Evolutionary conservation across 2,797 vertebrate species (phyloP), one percentile per base, ranked within the genome.

Genomic region (Sciurus vulgaris): DNA sequence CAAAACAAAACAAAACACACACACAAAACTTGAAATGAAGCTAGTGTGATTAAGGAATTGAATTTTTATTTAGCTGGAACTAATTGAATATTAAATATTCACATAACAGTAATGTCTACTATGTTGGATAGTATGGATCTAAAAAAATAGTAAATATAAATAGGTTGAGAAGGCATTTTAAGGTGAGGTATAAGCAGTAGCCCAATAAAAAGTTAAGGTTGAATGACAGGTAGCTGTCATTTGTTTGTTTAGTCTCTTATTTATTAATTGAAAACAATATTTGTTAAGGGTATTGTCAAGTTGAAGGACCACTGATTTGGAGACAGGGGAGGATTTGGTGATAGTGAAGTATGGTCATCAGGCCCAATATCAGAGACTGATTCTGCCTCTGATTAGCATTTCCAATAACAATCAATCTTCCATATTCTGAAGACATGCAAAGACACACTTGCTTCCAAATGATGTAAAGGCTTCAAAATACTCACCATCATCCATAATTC

Each of bases 401-500:
- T 93, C 33, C 38, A 8, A 30, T 22, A 91, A 59, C 18, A 93
- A 59, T 47, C 17, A 73, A 5, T 72, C 59, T 74, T 59, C 41
- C n/a, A 35, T 26, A 49, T 91, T 76, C 30, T 17, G 9, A 65
- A 89, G 78, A 56, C 3, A 35, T n/a, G 15, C 82, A 72, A 95
- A 73, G 74, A 78, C 54, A 74, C 7, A 18, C 24, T 93, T 44
- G 11, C 63, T 86, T 89, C 67, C 33, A 88, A 83, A 72, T 83
- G 65, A 85, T 12, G 7, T 18, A 51, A 95, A 82, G 12, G 20
- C 14, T 69, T 93, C 24, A 38, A 91, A 92, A 96, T 93, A 98
- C 99, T 99, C 98, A 99, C 99, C 99, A 73, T 99, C 99, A 59
- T 99, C 99, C 99, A 99, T 99, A 96, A 99, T 99, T 96, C 99